These are phyloP conservation scores for Ricordea florida DNA, from an alignment of 92 coral and sea anemone species.

Conservation along the genomic window DNA sequence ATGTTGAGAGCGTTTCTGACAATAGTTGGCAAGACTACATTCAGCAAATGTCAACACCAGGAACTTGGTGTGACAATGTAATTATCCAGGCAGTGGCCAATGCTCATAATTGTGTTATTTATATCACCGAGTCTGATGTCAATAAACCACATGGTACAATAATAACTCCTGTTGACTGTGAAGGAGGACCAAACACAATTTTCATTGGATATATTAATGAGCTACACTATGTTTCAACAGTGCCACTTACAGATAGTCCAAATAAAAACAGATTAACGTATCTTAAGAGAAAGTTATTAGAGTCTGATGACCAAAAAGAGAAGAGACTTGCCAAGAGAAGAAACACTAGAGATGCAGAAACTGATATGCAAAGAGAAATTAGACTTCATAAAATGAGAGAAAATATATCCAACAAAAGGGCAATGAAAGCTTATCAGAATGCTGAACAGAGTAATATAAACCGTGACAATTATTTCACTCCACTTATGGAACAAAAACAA, in stretches of 20 bases:
- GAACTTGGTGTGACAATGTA: slow-evolving; percentile 62
- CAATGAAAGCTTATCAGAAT: neutral
- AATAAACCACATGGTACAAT: slow-evolving; percentile 12
- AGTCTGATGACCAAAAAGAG: slow-evolving; percentile 12
- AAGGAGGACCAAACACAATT: neutral
- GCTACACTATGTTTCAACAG: slow-evolving; percentile 16
- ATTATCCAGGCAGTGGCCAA: slow-evolving; percentile 56
- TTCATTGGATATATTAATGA: slow-evolving; percentile 38
- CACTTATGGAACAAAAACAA: neutral
- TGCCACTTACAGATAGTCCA: no score
- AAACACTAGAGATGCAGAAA: neutral
- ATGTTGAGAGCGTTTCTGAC: slow-evolving; percentile 28
- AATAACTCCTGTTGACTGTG: slow-evolving; percentile 8
- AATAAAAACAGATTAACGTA: neutral
- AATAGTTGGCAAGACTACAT: slow-evolving; percentile 36
- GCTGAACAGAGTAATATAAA: neutral
- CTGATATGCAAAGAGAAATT: slow-evolving; percentile 22
- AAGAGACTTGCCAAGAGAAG: slow-evolving; percentile 16
- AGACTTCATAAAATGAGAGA: slow-evolving; percentile 28
- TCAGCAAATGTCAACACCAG: slow-evolving; percentile 53
- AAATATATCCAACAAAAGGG: neutral
- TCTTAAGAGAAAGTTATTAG: neutral
- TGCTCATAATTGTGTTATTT: slow-evolving; percentile 39
- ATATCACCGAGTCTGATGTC: slow-evolving; percentile 11
- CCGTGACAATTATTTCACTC: neutral